Evolutionary conservation across 2,888 invertebrate genomes (phyloP).

Genomic region (Zygaena filipendulae): DNA sequence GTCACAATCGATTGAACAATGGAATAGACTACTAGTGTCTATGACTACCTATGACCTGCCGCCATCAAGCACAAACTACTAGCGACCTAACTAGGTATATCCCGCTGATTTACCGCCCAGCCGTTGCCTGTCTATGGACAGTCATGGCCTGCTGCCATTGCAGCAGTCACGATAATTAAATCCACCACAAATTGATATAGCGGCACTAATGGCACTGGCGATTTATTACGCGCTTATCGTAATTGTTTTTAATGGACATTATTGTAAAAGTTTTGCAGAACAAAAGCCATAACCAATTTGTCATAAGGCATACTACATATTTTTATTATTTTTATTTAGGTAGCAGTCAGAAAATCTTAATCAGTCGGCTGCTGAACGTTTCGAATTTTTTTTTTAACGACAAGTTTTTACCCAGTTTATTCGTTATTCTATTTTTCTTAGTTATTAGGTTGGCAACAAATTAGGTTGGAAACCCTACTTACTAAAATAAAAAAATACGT

Average conservation of each 20-base stretch:
- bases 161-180: conserved; percentile 53
- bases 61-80: too few species aligned
- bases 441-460: too few species aligned
- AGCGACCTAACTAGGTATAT: conserved; percentile 14
- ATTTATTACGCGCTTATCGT: conserved; percentile 27
- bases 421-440: too few species aligned
- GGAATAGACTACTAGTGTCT: conserved; percentile 27
- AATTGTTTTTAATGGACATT: neutral
- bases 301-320: too few species aligned
- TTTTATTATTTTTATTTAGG: conserved; percentile 2
- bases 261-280: neutral
- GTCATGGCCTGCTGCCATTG: conserved; percentile 31
- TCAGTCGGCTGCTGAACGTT: too few species aligned
- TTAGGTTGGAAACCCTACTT: too few species aligned
- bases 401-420: too few species aligned
- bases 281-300: too few species aligned
- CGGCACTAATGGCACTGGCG: conserved; percentile 39
- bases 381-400: too few species aligned
- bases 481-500: too few species aligned
- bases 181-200: conserved; percentile 26
- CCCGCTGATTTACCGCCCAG: conserved; percentile 37
- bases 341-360: conserved; percentile 11
- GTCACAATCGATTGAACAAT: conserved; percentile 46
- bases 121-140: conserved; percentile 31
- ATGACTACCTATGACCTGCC: too few species aligned